Evolutionary conservation across 1,140 invertebrate species (phyloP).

Genomic region (Drosophila azteca): DNA sequence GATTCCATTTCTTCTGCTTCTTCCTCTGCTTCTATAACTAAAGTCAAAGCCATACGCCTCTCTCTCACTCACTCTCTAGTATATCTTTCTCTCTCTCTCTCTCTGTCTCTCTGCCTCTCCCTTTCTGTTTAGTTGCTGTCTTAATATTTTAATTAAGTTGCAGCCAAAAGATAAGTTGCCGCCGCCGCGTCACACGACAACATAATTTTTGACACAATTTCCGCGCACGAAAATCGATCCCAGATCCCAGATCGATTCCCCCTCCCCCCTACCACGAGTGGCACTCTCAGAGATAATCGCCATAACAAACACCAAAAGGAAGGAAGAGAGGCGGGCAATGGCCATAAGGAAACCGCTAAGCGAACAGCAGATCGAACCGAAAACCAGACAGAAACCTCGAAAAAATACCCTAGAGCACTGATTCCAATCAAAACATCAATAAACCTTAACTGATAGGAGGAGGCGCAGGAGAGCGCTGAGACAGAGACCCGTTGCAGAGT

Average conservation of each 20-base stretch:
- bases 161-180: constrained; percentile 17
- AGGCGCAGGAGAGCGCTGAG: constrained; percentile 5
- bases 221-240: constrained; percentile 45
- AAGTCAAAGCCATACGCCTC: constrained; percentile 11
- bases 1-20: constrained; percentile 37
- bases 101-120: constrained; percentile 2
- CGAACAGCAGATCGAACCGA: too few relatives aligned
- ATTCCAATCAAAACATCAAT: constrained; percentile 83
- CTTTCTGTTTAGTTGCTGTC: constrained; percentile 6
- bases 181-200: constrained; percentile 48
- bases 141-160: constrained; percentile 78
- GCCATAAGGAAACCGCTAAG: constrained; percentile 5
- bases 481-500: not conserved
- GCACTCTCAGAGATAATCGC: constrained; percentile 56
- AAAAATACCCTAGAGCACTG: constrained; percentile 70
- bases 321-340: constrained; percentile 32
- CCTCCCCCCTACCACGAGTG: too few relatives aligned
- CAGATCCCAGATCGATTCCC: too few relatives aligned
- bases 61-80: constrained; percentile 5
- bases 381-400: not conserved
- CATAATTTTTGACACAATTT: constrained; percentile 82
- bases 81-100: not conserved
- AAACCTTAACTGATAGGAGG: constrained; percentile 80
- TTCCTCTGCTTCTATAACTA: constrained; percentile 5
- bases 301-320: constrained; percentile 68